phyloP scores from a whole-genome alignment of 2,797 vertebrate species.

The Typhlichthys eigenmanni region DNA sequence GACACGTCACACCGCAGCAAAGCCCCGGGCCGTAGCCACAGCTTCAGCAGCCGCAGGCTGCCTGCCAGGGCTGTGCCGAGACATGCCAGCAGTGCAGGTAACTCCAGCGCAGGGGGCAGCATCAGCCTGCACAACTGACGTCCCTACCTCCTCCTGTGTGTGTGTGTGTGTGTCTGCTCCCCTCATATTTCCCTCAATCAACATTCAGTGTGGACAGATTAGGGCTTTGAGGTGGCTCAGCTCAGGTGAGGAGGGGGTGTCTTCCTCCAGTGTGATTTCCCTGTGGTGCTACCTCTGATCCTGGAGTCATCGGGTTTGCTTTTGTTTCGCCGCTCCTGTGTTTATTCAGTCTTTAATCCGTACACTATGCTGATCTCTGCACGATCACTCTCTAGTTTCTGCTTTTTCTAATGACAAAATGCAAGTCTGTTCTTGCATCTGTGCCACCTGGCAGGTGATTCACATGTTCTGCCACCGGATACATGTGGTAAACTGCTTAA shows the following conservation, averaged over 20 bases:
- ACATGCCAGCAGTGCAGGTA: constrained; percentile 69
- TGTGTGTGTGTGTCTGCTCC: constrained; percentile 30
- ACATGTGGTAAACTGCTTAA: background rate
- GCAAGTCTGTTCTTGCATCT: constrained; percentile 8
- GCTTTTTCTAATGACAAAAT: constrained; percentile 32
- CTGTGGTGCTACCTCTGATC: constrained; percentile 21
- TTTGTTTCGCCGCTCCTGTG: background rate
- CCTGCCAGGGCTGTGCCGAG: constrained; percentile 54
- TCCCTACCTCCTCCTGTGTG: constrained; percentile 19
- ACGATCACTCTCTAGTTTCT: constrained; percentile 1
- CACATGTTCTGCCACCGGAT: background rate
- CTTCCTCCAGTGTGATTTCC: constrained; percentile 27
- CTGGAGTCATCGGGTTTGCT: constrained; percentile 8
- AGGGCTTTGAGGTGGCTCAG: constrained; percentile 35
- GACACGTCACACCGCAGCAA: constrained; percentile 38
- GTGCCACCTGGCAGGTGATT: constrained; percentile 10
- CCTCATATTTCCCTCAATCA: constrained; percentile 51
- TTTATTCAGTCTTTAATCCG: constrained; percentile 6
- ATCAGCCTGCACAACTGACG: constrained; percentile 27
- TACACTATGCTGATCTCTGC: background rate
- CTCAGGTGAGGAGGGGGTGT: constrained; percentile 3
- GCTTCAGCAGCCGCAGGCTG: constrained; percentile 55
- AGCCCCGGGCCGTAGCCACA: constrained; percentile 59
- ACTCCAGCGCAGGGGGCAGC: constrained; percentile 46
- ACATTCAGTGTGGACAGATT: constrained; percentile 31